These are phyloP conservation scores for Echinops telfairi DNA, from an alignment of 2,113 vertebrate species.

Conservation along the genomic window DNA sequence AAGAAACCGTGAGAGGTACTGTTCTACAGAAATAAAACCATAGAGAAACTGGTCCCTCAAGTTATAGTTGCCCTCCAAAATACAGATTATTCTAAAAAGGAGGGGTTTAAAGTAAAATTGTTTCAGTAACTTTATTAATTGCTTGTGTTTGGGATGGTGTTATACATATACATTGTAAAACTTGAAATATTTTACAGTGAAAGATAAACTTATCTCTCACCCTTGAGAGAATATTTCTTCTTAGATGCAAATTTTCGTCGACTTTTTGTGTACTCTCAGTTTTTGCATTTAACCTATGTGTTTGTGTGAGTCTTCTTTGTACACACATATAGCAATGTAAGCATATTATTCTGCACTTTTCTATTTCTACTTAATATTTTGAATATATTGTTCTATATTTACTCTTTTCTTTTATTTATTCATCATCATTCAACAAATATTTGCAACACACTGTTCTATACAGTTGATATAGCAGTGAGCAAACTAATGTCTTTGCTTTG, in stretches of 20 bases:
- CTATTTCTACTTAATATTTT: not conserved
- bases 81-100: constrained; percentile 7
- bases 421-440: not conserved
- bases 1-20: not conserved
- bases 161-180: not conserved
- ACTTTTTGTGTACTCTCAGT: not conserved
- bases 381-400: not conserved
- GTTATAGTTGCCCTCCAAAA: constrained; percentile 17
- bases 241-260: not conserved
- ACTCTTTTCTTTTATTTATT: not conserved
- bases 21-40: constrained; percentile 28
- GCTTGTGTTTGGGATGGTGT: not conserved
- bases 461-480: not conserved
- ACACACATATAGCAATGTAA: not conserved
- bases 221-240: not conserved
- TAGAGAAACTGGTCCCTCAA: not conserved
- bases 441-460: not conserved
- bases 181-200: too few species aligned
- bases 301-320: not conserved
- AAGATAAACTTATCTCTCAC: not conserved
- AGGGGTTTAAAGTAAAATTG: constrained; percentile 32
- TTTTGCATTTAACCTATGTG: not conserved
- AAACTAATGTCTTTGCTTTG: not conserved
- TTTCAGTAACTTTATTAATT: constrained; percentile 57
- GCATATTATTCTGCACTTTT: not conserved